phyloP scores from a whole-genome alignment of 2,888 invertebrate genomes.

The Epinotia ramella region DNA sequence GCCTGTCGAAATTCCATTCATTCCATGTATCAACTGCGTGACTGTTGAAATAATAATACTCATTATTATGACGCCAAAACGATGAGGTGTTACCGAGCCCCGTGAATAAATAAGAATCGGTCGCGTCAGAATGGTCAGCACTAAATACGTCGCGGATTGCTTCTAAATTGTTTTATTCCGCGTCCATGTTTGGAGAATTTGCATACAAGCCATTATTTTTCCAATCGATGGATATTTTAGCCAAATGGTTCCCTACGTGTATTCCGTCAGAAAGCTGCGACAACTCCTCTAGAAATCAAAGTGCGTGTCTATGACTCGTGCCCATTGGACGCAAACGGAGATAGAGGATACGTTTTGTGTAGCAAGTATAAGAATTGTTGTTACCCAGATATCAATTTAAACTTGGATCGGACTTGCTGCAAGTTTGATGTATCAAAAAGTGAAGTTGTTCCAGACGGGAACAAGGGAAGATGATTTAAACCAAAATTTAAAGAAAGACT shows the following conservation, averaged over 20 bases:
- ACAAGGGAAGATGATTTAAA: no score
- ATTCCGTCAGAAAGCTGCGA: not conserved
- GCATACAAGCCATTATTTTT: not conserved
- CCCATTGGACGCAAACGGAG: constrained; percentile 5
- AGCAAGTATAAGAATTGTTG: no score
- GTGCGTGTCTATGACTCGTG: no score
- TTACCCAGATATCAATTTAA: no score
- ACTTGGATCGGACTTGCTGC: no score
- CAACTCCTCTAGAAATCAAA: not conserved
- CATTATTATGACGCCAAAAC: not conserved
- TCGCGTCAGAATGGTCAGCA: constrained; percentile 12
- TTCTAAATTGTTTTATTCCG: constrained; percentile 8
- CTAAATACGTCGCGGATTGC: not conserved
- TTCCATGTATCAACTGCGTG: not conserved
- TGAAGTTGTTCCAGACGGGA: no score
- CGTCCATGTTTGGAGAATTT: not conserved
- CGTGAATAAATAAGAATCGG: constrained; percentile 4
- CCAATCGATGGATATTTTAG: not conserved
- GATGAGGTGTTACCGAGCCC: constrained; percentile 1
- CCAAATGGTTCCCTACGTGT: constrained; percentile 10
- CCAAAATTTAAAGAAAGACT: no score
- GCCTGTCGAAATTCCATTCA: not conserved
- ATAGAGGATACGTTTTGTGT: no score
- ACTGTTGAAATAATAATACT: constrained; percentile 12
- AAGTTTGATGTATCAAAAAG: no score